These are phyloP conservation scores for Lasaia peninsularis DNA, from an alignment of 1,140 invertebrate genomes.

Conservation along the genomic window DNA sequence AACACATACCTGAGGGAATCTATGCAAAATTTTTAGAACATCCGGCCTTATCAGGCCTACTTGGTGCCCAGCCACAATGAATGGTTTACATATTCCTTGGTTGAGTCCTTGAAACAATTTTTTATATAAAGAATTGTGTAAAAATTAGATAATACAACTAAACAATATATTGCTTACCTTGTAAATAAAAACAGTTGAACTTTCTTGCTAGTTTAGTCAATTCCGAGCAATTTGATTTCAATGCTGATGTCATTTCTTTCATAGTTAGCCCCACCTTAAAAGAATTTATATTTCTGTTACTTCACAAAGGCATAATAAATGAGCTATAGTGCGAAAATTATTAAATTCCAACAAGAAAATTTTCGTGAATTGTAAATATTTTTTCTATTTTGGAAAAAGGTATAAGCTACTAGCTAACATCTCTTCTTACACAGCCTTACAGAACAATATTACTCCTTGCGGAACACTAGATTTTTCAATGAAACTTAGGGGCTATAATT, in stretches of 20 bases:
- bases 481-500: no score
- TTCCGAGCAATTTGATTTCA: slow-evolving; percentile 60
- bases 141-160: slow-evolving; percentile 47
- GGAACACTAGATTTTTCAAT: no score
- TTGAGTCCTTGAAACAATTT: slow-evolving; percentile 79
- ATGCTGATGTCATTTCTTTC: slow-evolving; percentile 66
- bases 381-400: no score
- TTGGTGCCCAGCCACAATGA: slow-evolving; percentile 91
- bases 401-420: no score
- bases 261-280: slow-evolving; percentile 33
- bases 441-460: no score
- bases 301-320: slow-evolving; percentile 11
- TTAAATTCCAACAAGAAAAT: not conserved
- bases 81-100: slow-evolving; percentile 88
- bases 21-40: slow-evolving; percentile 87
- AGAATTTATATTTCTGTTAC: slow-evolving; percentile 10
- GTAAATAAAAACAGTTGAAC: slow-evolving; percentile 91
- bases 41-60: slow-evolving; percentile 91
- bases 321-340: not conserved
- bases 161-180: slow-evolving; percentile 79
- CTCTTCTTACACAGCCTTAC: no score
- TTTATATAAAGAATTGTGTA: slow-evolving; percentile 6
- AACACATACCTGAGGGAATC: slow-evolving; percentile 86
- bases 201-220: slow-evolving; percentile 87
- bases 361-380: not conserved